These are phyloP conservation scores for Mola mola DNA, from an alignment of 2,113 vertebrate species.

Conservation along the genomic window DNA sequence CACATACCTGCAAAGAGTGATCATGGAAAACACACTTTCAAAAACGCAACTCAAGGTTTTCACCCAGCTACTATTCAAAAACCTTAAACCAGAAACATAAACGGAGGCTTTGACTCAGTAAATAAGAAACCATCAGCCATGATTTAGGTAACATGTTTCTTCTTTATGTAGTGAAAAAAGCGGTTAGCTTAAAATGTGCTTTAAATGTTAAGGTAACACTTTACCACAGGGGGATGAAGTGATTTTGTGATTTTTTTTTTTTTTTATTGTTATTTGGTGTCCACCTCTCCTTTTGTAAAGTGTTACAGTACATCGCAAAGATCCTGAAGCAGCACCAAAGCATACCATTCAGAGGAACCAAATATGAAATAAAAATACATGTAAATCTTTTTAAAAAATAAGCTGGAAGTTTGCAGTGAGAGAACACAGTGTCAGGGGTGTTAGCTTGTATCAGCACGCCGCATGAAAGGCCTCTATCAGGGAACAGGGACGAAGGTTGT, in stretches of 20 bases:
- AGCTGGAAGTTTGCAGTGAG: slow-evolving; percentile 28
- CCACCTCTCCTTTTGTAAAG: slow-evolving; percentile 43
- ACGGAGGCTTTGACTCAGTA: slow-evolving; percentile 29
- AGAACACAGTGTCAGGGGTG: slow-evolving; percentile 44
- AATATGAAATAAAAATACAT: slow-evolving; percentile 1
- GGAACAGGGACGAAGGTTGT: slow-evolving; percentile 27
- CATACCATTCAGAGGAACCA: slow-evolving; percentile 1
- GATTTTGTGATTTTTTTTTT: background rate
- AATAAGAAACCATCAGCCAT: slow-evolving; percentile 18
- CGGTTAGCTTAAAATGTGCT: slow-evolving; percentile 21
- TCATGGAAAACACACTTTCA: slow-evolving; percentile 26
- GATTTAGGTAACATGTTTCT: slow-evolving; percentile 4
- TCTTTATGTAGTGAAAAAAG: slow-evolving; percentile 6
- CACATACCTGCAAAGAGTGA: background rate
- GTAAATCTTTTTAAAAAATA: slow-evolving; percentile 9
- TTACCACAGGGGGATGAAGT: slow-evolving; percentile 32
- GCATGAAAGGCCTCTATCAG: slow-evolving; percentile 26
- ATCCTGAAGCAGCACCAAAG: slow-evolving; percentile 34
- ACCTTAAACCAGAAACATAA: slow-evolving; percentile 45
- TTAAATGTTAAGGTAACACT: slow-evolving; percentile 38
- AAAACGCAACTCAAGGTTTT: slow-evolving; percentile 9
- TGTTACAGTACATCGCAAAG: slow-evolving; percentile 31
- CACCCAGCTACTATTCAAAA: background rate
- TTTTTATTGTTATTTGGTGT: slow-evolving; percentile 22
- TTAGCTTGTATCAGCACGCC: slow-evolving; percentile 54